These are phyloP conservation scores for Podabrus alpinus DNA, from an alignment of 2,888 invertebrate species.

Conservation along the genomic window DNA sequence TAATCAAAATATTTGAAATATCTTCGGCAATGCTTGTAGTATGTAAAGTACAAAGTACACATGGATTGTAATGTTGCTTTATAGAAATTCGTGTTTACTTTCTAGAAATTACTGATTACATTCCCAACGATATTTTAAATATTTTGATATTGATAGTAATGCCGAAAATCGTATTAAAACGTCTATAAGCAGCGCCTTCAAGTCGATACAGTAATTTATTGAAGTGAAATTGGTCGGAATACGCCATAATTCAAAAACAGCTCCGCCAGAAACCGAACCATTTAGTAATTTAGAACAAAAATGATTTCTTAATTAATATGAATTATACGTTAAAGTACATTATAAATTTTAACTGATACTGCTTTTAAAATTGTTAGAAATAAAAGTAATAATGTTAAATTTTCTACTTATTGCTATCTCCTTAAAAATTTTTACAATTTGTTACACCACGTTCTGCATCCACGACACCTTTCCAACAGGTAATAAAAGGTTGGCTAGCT, in stretches of 20 bases:
- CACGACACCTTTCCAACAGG: no score
- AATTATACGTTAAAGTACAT: conserved; percentile 1
- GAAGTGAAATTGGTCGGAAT: conserved; percentile 7
- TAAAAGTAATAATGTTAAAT: conserved; percentile 5
- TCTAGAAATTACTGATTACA: neutral
- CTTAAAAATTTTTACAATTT: no score
- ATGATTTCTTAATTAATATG: conserved; percentile 14
- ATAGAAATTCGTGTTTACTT: no score
- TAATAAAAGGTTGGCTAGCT: no score
- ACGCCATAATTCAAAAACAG: conserved; percentile 5
- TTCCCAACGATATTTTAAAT: no score
- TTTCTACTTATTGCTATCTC: no score
- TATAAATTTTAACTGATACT: conserved; percentile 13
- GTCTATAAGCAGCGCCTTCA: neutral
- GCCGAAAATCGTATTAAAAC: neutral
- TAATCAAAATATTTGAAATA: no score
- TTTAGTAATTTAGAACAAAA: conserved; percentile 12
- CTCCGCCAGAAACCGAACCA: neutral
- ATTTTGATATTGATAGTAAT: neutral
- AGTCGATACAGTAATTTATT: conserved; percentile 5
- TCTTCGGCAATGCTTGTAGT: no score
- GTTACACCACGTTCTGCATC: no score
- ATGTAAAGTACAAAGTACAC: no score
- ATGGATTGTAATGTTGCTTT: no score
- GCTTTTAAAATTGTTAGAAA: conserved; percentile 3